Percentiles rank a stretch among this genome's conserved stretches.
phyloP scores from a whole-genome alignment of 2,113 vertebrate genomes.

The Bostrychus sinensis region DNA sequence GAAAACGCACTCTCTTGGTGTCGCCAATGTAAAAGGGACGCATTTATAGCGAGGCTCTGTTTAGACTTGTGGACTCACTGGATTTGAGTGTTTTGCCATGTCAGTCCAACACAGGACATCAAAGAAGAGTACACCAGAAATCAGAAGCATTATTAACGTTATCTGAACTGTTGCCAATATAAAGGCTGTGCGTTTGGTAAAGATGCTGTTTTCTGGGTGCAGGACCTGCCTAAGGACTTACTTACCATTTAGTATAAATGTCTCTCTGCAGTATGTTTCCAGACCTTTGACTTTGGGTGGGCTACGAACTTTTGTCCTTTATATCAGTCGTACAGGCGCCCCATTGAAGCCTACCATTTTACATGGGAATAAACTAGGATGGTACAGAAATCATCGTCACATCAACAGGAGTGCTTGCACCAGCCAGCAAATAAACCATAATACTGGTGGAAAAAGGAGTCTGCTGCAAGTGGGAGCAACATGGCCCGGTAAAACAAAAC shows the following conservation, averaged over 20 bases:
- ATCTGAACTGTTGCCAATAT: neutral
- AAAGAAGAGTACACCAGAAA: neutral
- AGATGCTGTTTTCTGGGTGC: slow-evolving; percentile 37
- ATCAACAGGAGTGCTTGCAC: neutral
- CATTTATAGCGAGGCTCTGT: too few species aligned
- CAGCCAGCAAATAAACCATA: slow-evolving; percentile 14
- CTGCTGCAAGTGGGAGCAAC: slow-evolving; percentile 37
- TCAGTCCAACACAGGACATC: neutral
- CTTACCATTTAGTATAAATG: neutral
- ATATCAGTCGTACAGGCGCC: neutral
- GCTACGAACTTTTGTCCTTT: neutral
- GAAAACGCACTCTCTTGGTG: too few species aligned
- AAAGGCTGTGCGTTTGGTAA: slow-evolving; percentile 10
- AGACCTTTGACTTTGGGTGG: slow-evolving; percentile 4
- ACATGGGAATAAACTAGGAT: neutral
- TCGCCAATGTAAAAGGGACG: neutral
- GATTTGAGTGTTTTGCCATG: neutral
- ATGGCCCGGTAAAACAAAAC: slow-evolving; percentile 50
- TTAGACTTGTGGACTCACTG: neutral
- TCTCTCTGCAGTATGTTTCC: slow-evolving; percentile 20
- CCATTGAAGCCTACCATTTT: neutral
- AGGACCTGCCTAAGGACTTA: slow-evolving; percentile 23
- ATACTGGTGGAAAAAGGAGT: slow-evolving; percentile 1
- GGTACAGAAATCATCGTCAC: slow-evolving; percentile 17
- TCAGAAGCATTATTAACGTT: neutral